A percentile compares a stretch with the other conserved stretches of the same genome.
Conservation (phyloP, 2,797 vertebrate species). For the Sebastes trivittatus region DNA sequence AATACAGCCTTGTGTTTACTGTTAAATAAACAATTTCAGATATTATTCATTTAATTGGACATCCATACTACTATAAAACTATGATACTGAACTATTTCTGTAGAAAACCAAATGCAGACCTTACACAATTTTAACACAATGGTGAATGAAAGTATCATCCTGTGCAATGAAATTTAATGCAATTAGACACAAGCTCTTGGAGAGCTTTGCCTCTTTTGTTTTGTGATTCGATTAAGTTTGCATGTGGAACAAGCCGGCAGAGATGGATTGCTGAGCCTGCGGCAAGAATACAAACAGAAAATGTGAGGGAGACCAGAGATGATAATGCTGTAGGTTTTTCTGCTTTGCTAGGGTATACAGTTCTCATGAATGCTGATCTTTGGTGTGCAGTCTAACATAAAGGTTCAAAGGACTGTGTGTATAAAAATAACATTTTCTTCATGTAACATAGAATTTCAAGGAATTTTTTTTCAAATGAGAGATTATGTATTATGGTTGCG, state of each 20-base stretch:
- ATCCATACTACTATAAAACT: neutral
- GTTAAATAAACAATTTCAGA: neutral
- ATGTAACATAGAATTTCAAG: neutral
- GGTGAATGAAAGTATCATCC: slow-evolving; percentile 42
- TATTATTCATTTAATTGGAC: slow-evolving; percentile 8
- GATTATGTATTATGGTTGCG: neutral
- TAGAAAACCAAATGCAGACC: slow-evolving; percentile 14
- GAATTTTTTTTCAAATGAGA: neutral
- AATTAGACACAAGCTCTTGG: slow-evolving; percentile 58
- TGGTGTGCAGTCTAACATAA: neutral
- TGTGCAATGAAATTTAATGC: slow-evolving; percentile 55
- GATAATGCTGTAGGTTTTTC: slow-evolving; percentile 37
- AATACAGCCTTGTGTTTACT: neutral
- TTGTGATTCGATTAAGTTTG: slow-evolving; percentile 64
- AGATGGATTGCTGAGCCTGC: slow-evolving; percentile 41
- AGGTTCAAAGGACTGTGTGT: neutral
- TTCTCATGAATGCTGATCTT: neutral
- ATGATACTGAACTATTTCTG: neutral
- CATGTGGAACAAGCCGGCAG: slow-evolving; percentile 54
- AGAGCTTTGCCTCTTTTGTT: slow-evolving; percentile 60
- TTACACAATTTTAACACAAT: slow-evolving; percentile 33
- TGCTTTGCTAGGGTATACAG: neutral
- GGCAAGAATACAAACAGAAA: slow-evolving; percentile 31
- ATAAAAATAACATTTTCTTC: neutral
- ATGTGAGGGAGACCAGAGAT: slow-evolving; percentile 25